A percentile compares a stretch with the other conserved stretches of the same genome.
Evolutionary conservation across 2,888 invertebrate species (phyloP).

Genomic region (Gymnocheta viridis): DNA sequence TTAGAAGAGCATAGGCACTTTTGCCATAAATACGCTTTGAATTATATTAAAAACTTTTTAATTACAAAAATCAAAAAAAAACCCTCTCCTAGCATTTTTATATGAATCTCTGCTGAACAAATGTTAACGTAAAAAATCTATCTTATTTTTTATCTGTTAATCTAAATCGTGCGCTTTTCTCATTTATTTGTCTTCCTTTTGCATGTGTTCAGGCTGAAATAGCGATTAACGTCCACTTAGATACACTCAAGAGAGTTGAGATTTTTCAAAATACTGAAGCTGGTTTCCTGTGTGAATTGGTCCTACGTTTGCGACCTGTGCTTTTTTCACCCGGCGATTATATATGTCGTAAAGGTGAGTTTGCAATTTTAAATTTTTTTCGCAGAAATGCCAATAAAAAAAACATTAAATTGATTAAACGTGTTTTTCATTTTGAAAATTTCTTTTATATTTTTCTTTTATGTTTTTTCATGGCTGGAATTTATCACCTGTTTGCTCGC

Average conservation of each 20-base stretch:
- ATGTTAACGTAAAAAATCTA: neutral
- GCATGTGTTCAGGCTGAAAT: slow-evolving; percentile 89
- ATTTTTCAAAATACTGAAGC: slow-evolving; percentile 99
- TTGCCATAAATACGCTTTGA: too few relatives aligned
- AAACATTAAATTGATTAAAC: slow-evolving; percentile 55
- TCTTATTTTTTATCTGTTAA: neutral
- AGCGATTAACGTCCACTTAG: slow-evolving; percentile 99
- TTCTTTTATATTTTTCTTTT: slow-evolving; percentile 2
- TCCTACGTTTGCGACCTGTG: slow-evolving; percentile 95
- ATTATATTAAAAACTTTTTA: too few relatives aligned
- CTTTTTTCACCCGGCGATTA: slow-evolving; percentile 99
- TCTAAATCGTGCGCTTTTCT: neutral
- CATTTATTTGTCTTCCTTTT: slow-evolving; percentile 7
- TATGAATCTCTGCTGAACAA: neutral
- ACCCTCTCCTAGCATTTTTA: too few relatives aligned
- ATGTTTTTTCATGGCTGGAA: slow-evolving; percentile 6
- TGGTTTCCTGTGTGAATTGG: slow-evolving; percentile 98
- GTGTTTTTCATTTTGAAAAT: slow-evolving; percentile 40
- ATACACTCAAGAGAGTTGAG: slow-evolving; percentile 98
- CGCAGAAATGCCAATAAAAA: neutral
- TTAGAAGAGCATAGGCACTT: too few relatives aligned
- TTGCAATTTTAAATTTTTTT: neutral
- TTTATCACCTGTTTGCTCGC: slow-evolving; percentile 8
- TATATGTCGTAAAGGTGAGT: slow-evolving; percentile 98
- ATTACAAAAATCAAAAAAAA: too few relatives aligned